Conservation (phyloP, 1,140 invertebrate species). For the Caenorhabditis inopinata region DNA sequence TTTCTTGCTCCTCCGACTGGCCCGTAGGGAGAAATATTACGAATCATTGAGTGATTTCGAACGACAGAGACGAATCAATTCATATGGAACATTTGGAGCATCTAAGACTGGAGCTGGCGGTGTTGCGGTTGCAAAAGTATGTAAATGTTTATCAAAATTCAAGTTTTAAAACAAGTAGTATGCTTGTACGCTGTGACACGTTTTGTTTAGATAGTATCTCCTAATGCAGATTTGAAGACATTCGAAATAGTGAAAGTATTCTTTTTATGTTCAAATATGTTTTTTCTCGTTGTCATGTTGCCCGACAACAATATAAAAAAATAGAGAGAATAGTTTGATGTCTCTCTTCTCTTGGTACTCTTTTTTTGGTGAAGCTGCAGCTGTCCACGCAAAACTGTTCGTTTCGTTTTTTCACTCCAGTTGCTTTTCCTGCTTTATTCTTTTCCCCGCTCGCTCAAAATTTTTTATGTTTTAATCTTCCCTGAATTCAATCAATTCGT, state of each 20-base stretch:
- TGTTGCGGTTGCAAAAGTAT: neutral
- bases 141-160: too few species aligned
- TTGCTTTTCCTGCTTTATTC: neutral
- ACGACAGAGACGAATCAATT: slow-evolving; percentile 49
- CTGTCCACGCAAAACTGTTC: slow-evolving; percentile 31
- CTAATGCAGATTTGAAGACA: too few species aligned
- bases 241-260: too few species aligned
- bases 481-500: neutral
- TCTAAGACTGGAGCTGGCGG: neutral
- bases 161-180: too few species aligned
- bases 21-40: slow-evolving; percentile 61
- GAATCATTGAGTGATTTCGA: slow-evolving; percentile 60
- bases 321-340: neutral
- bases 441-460: too few species aligned
- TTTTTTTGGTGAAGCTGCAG: neutral
- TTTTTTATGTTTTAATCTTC: neutral
- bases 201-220: too few species aligned
- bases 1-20: slow-evolving; percentile 62
- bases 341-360: neutral
- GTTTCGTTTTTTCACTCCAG: neutral
- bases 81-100: slow-evolving; percentile 38
- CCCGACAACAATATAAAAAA: neutral
- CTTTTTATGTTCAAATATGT: neutral
- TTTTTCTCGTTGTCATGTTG: neutral
- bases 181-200: too few species aligned